A percentile compares a stretch with the other conserved stretches of the same genome.
These are phyloP conservation scores for Oncorhynchus kisutch DNA, from an alignment of 2,113 vertebrate genomes.

Conservation along the genomic window DNA sequence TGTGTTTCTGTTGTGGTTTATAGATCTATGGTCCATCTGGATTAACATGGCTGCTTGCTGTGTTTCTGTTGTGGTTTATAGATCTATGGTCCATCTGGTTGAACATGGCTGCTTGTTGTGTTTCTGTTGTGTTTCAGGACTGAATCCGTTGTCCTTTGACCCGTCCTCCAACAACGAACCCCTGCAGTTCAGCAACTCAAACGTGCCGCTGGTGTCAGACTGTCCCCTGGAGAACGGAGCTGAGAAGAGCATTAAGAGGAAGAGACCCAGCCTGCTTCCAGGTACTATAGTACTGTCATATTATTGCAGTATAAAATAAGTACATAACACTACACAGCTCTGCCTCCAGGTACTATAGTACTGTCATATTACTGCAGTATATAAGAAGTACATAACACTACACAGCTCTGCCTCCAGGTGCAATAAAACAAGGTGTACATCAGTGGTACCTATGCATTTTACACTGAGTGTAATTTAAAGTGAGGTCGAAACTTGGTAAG, in stretches of 20 bases:
- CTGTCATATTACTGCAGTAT: too few species aligned
- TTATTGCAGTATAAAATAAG: neutral
- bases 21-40: too few species aligned
- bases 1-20: conserved; percentile 14
- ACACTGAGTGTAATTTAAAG: neutral
- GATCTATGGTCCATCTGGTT: too few species aligned
- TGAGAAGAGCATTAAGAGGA: conserved; percentile 84
- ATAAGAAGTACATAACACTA: too few species aligned
- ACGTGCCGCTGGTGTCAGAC: conserved; percentile 69
- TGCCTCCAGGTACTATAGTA: too few species aligned
- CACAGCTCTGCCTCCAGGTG: too few species aligned
- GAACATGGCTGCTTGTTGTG: conserved; percentile 3
- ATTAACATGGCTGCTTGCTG: too few species aligned
- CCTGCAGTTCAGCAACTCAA: conserved; percentile 76
- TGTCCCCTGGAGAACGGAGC: conserved; percentile 78
- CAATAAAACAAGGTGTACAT: neutral
- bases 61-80: too few species aligned
- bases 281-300: conserved; percentile 31
- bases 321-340: too few species aligned
- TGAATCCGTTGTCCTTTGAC: conserved; percentile 85
- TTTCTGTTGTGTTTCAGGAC: conserved; percentile 70
- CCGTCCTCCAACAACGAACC: conserved; percentile 78
- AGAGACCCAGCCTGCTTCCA: conserved; percentile 77
- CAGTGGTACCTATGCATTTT: neutral
- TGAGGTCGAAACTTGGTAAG: neutral